A percentile compares a stretch with the other conserved stretches of the same genome.
Conservation (phyloP, 2,113 vertebrate genomes). For the Sorex fumeus region DNA sequence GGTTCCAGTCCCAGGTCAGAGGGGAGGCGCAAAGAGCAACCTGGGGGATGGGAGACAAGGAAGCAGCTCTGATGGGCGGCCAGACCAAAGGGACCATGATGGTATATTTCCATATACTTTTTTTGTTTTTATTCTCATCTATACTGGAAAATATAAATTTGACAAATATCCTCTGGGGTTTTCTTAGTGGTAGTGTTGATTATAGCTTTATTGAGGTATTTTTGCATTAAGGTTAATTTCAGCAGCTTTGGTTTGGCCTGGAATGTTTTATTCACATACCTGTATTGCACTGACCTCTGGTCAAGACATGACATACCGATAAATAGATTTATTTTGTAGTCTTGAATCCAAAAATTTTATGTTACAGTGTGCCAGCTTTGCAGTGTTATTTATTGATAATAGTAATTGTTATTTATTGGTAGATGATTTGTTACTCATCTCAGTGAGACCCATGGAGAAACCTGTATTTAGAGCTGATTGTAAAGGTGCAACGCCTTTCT, state of each 20-base stretch:
- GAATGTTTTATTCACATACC: background rate
- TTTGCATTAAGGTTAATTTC: background rate
- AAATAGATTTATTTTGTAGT: background rate
- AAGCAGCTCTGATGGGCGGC: too few species aligned
- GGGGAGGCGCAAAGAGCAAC: too few species aligned
- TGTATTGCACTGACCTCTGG: background rate
- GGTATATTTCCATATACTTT: background rate
- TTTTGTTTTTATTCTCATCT: background rate
- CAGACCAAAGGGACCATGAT: too few species aligned
- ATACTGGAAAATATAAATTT: background rate
- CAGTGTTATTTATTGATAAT: conserved; percentile 27
- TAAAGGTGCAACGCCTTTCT: background rate
- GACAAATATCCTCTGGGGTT: conserved; percentile 8
- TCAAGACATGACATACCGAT: background rate
- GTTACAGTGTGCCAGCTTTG: background rate
- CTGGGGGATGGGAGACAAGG: too few species aligned
- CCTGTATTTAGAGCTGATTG: background rate
- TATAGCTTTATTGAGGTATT: background rate
- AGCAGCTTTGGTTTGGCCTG: background rate
- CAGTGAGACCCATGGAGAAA: background rate
- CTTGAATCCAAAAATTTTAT: background rate
- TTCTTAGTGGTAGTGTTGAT: background rate
- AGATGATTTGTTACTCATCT: background rate
- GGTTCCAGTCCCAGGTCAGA: too few species aligned
- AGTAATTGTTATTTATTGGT: background rate